phyloP scores from a whole-genome alignment of 2,888 invertebrate species.

The Clusia tigrina region DNA sequence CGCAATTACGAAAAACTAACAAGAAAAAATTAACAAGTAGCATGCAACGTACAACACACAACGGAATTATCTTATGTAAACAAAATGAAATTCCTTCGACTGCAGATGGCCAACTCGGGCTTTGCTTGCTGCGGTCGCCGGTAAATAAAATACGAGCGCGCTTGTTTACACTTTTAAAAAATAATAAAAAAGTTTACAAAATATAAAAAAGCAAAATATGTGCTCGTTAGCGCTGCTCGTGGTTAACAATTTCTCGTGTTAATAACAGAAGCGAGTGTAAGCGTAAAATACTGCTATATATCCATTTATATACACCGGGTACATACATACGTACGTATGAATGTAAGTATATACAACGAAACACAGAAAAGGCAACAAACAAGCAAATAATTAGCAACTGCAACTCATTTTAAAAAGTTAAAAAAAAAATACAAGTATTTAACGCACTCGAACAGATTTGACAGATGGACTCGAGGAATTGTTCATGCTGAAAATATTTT shows the following conservation, averaged over 20 bases:
- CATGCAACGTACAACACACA: neutral
- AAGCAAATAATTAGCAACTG: conserved; percentile 3
- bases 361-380: conserved; percentile 1
- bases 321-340: neutral
- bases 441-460: no score
- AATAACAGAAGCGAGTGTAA: conserved; percentile 4
- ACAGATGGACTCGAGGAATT: no score
- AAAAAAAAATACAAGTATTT: neutral
- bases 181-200: neutral
- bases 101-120: neutral
- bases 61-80: conserved; percentile 8
- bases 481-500: no score
- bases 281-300: neutral
- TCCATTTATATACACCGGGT: neutral
- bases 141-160: neutral
- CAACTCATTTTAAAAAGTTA: neutral
- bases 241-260: neutral
- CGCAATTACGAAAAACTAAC: neutral
- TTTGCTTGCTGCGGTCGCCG: neutral
- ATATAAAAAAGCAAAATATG: neutral
- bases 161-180: conserved; percentile 6
- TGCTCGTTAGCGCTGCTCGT: neutral
- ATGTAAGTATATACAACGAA: no score
- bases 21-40: neutral
- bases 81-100: neutral